Evolutionary conservation across 2,113 vertebrate genomes (phyloP).

Genomic region (Oreotrochilus melanogaster): DNA sequence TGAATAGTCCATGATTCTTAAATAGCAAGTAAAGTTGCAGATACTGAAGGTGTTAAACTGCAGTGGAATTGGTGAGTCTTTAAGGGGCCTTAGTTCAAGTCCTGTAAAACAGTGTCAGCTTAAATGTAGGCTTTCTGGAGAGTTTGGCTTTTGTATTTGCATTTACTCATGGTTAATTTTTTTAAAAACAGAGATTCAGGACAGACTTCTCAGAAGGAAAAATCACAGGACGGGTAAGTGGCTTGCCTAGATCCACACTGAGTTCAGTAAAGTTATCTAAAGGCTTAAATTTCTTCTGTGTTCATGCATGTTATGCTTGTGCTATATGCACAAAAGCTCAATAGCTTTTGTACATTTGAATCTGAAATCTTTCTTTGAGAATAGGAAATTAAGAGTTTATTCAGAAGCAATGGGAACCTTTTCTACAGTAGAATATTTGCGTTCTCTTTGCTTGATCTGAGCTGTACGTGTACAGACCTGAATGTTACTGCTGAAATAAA

Average conservation of each 20-base stretch:
- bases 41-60: not conserved
- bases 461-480: not conserved
- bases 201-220: conserved; percentile 99
- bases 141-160: not conserved
- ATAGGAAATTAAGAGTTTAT: not conserved
- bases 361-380: not conserved
- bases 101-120: not conserved
- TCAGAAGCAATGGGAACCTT: not conserved
- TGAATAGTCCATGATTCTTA: not conserved
- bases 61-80: not conserved
- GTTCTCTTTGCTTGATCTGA: not conserved
- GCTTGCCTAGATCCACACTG: not conserved
- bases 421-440: not conserved
- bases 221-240: conserved; percentile 96
- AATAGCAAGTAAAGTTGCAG: not conserved
- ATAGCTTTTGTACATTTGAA: not conserved
- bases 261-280: not conserved
- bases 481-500: not conserved
- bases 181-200: conserved; percentile 90
- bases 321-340: not conserved
- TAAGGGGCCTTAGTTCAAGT: not conserved
- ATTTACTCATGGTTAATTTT: conserved; percentile 30
- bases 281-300: not conserved
- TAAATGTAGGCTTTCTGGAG: not conserved
- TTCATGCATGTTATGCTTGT: not conserved